These are phyloP conservation scores for Morelia viridis DNA, from an alignment of 2,797 vertebrate genomes.

Conservation along the genomic window DNA sequence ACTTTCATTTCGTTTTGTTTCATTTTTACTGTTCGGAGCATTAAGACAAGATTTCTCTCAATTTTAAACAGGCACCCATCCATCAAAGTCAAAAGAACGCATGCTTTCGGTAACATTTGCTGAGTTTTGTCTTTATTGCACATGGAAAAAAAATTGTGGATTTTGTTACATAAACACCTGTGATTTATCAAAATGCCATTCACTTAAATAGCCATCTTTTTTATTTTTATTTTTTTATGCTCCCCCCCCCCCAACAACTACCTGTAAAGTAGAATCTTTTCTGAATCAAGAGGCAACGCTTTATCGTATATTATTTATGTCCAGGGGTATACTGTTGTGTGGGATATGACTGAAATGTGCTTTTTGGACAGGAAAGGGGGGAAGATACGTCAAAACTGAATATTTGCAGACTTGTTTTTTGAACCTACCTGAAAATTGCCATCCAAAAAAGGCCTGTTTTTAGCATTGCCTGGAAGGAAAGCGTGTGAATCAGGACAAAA, in stretches of 20 bases:
- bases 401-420: conserved; percentile 45
- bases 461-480: conserved; percentile 14
- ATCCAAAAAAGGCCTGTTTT: conserved; percentile 32
- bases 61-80: conserved; percentile 40
- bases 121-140: conserved; percentile 42
- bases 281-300: conserved; percentile 47
- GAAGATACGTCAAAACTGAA: conserved; percentile 49
- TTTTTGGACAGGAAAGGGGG: conserved; percentile 51
- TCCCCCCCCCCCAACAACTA: background rate
- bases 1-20: background rate
- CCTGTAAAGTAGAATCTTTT: conserved; percentile 49
- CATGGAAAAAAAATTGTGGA: background rate
- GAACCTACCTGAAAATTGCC: conserved; percentile 14
- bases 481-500: accelerated
- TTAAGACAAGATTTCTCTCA: conserved; percentile 38
- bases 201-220: conserved; percentile 54
- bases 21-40: conserved; percentile 27
- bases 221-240: background rate
- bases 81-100: conserved; percentile 33
- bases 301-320: conserved; percentile 60
- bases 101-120: conserved; percentile 28
- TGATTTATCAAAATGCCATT: conserved; percentile 51
- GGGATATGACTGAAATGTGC: conserved; percentile 55
- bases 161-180: conserved; percentile 51
- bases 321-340: conserved; percentile 47